These are phyloP conservation scores for Brachystomella parvula DNA, from an alignment of 1,140 invertebrate genomes.

Conservation along the genomic window DNA sequence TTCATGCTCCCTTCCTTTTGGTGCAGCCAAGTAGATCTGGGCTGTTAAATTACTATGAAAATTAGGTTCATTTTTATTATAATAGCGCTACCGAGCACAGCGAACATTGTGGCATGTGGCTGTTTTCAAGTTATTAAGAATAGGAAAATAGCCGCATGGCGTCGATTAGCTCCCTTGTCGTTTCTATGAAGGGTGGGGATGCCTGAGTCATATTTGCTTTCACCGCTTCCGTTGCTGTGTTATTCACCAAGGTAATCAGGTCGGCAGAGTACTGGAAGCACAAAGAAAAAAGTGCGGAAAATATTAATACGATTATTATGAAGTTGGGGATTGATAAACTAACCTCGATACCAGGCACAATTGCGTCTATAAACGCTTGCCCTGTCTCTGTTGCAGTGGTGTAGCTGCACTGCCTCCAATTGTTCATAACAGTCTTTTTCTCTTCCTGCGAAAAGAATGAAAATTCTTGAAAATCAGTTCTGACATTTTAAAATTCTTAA, in stretches of 20 bases:
- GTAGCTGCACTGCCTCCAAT: neutral
- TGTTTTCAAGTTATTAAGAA: neutral
- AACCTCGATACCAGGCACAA: neutral
- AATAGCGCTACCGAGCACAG: neutral
- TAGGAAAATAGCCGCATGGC: constrained; percentile 1
- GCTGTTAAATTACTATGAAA: neutral
- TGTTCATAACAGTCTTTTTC: neutral
- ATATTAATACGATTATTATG: neutral
- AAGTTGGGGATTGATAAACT: neutral
- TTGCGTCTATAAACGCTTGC: neutral
- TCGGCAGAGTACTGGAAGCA: neutral
- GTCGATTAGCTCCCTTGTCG: neutral
- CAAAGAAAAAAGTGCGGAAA: neutral
- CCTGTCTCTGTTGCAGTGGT: neutral
- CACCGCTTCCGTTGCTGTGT: neutral
- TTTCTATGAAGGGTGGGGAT: constrained; percentile 4
- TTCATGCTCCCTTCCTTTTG: no score
- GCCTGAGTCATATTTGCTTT: neutral
- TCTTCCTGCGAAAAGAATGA: neutral
- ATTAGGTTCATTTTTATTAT: neutral
- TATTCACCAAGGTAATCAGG: neutral
- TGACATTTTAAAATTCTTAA: neutral
- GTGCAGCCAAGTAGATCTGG: no score
- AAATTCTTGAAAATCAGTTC: neutral
- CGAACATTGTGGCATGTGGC: neutral